Evolutionary conservation across 1,140 invertebrate species (phyloP), one percentile per base, ranked within the genome.

Genomic region (Schlechtendalia chinensis): DNA sequence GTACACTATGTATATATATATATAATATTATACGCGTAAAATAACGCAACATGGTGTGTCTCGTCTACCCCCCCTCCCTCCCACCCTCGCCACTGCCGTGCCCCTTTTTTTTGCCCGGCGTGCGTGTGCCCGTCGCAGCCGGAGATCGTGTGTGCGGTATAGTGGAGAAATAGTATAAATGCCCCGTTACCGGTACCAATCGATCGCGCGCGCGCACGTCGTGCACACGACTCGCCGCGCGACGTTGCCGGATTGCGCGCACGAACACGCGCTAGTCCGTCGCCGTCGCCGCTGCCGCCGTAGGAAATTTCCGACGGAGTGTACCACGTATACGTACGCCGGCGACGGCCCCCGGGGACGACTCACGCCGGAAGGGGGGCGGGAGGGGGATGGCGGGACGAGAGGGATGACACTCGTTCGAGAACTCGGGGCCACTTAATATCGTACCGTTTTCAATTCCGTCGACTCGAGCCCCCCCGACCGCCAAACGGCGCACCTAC

Each of bases 381-480:
- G n/a, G n/a, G n/a, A n/a, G n/a, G n/a, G 58, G 32, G 80, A 50
- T 63, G 77, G 74, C 11, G 12, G 75, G 58, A n/a, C n/a, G n/a
- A n/a, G n/a, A n/a, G 58, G 77, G 83, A 71, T 81, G 81, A 58
- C 72, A 67, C 74, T 80, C 81, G 81, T 50, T 81, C 82, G 56
- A n/a, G n/a, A 39, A 81, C 82, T 81, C 82, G 50, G 77, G 81
- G 82, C 59, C 83, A 82, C 81, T 82, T 67, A 59, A 81, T 82
- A 82, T 67, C 67, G 71, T 61, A 32, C 74, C 77, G 82, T 81
- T 77, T 77, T 77, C 74, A 77, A 77, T 77, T 77, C 74, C 54
- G 32, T 77, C 56, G 74, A 77, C 74, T 77, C 59, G 56, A 77
- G 82, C 81, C 69, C 29, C 71, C 81, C 82, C 22, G 56, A n/a